Evolutionary conservation across 2,888 invertebrate genomes (phyloP), one percentile per base, ranked within the genome.

Genomic region (Acheta domesticus): DNA sequence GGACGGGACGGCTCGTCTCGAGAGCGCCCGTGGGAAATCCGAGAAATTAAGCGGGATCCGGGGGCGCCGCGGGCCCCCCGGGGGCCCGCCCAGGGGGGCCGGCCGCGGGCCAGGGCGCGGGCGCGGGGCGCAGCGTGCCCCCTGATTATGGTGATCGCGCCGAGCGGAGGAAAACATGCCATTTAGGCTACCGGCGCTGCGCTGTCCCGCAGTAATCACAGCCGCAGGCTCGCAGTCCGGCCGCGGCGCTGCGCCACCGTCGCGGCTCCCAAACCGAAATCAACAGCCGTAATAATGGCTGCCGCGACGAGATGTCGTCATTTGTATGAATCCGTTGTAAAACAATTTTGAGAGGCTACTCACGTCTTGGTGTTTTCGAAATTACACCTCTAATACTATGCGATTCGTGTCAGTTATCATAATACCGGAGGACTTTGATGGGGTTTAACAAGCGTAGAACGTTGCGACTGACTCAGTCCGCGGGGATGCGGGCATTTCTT

Each of bases 81-180:
- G 62, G 62, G 62, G 62, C 62, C 62, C n/a, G 36, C 36, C 36
- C 62, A 14, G 62, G 62, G 62, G 62, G 62, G 62, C 36, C 62
- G 16, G 16, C 62, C 62, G 62, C 62, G 62, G 36, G 62, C 62
- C 16, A 62, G 62, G 62, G 62, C 62, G 62, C n/a, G 14, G 62
- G 62, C 62, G 62, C n/a, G 14, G 62, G 62, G 12, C 14, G 62
- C 14, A 16, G 62, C 62, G 62, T 0, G 62, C 16, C n/a, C 62
- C 16, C 16, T 81, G 81, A 81, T 81, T 81, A 80, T 80, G 81
- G 81, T 81, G 74, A 81, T 81, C 79, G 79, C 79, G n/a, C n/a
- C 74, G 49, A 49, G 20, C 21, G 79, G 75, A 75, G 62, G 73
- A 78, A 79, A 80, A 80, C 78, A 78, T 49, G 74, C 36, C 79